Base-by-base conservation (phyloP, 2,113 vertebrate species). In the Orthochromis malagaraziensis region DNA sequence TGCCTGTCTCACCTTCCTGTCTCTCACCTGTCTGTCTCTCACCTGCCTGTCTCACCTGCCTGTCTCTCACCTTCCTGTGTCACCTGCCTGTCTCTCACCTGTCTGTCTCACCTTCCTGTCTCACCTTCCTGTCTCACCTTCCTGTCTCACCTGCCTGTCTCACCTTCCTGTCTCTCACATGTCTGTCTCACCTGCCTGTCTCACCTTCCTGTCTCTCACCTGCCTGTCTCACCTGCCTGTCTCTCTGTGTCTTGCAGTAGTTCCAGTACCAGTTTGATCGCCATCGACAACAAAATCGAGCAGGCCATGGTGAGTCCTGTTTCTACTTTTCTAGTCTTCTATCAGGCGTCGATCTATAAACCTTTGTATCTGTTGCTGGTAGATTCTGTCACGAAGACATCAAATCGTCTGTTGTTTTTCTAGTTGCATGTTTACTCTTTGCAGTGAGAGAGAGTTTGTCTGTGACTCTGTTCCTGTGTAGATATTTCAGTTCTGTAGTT, bases 251-350 rank as follows among this genome's bases (percentile, higher is more conserved):
- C 45, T 94, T 89, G 5, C 92, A 97, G 97, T 65, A 87, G 94
- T 35, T 95, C 96, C 84, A 94, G 93, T 86, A 96, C 87, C 91
- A 95, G 95, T 88, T 93, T 96, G 92, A 89, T 96, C 3, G 94
- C 96, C 90, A 97, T 97, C 6, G 97, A 97, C 95, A 97, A 97
- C 95, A 97, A 97, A 94, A 97, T 97, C 0, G 96, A 97, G 75
- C 96, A 97, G 89, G 97, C 97, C 58, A 97, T 97, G 97, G 97
- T 97, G 94, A 97, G 97, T 88, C 5, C 54, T 19, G 21, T 53
- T 79, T 79, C 45, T 53, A 2, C 17, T n/a, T 51, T 11, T 84
- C n/a, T 14, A 40, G 5, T 68, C 24, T 0, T 14, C 33, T 7
- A 1, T 5, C 60, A 38, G 33, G n/a, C 5, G 11, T 38, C 1